Base-by-base conservation (phyloP, 2,888 invertebrate species). In the Graphium colonna region DNA sequence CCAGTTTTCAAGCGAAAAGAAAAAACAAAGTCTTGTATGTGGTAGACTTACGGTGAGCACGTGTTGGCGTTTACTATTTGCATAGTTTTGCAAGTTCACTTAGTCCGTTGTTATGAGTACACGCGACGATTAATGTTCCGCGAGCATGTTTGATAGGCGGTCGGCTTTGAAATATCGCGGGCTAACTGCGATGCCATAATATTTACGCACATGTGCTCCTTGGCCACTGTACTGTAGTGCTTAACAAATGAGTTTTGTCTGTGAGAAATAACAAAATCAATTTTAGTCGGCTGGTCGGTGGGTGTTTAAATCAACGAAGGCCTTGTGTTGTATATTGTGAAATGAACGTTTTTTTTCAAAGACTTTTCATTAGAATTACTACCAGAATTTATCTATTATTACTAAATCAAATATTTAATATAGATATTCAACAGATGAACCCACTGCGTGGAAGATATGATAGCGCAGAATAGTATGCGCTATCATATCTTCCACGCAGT, bases 1-100 rank as follows among this genome's bases (percentile, higher is more conserved):
- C 28, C 28, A 8, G 8, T 4, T 8, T 7, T 28, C 16, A 7
- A 13, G 33, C 16, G 33, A n/a, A n/a, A n/a, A n/a, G n/a, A n/a
- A n/a, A n/a, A n/a, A n/a, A n/a, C n/a, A n/a, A n/a, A n/a, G n/a
- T n/a, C n/a, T n/a, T n/a, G n/a, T n/a, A n/a, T n/a, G n/a, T n/a
- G n/a, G n/a, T n/a, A n/a, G n/a, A n/a, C n/a, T n/a, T n/a, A n/a
- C n/a, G n/a, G 28, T 36, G 7, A 13, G 40, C 65, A 65, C 63
- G 67, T 71, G 66, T 68, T 62, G 63, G 64, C 66, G 67, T 75
- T 71, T 71, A 65, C 56, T 58, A 62, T 64, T 62, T 65, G 56
- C 50, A 28, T 17, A 40, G 47, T 43, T 49, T 49, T 48, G 47
- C 50, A 51, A 48, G 46, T 40, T 21, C 21, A 41, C 44, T 60